Evolutionary conservation across 2,888 invertebrate species (phyloP), one percentile per base, ranked within the genome.

Genomic region (Neoitamus cyanurus): DNA sequence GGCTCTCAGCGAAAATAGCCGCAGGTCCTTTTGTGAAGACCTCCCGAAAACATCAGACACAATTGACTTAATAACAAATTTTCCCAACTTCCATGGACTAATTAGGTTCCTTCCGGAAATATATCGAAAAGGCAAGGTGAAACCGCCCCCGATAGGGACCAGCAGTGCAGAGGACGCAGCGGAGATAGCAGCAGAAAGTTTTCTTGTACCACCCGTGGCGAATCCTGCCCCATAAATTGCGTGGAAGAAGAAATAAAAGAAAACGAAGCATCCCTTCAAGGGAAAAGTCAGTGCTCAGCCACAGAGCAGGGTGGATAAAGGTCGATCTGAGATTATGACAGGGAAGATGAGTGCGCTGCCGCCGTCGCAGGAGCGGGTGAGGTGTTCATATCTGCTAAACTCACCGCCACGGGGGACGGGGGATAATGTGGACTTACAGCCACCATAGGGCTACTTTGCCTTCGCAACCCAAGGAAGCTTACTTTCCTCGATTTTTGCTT

Each of bases 1-100:
- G 85, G 86, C 83, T 85, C 85, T 86, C 85, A 85, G 86, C 84
- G 78, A 85, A 83, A 82, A 69, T 69, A 69, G 69, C 82, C 69
- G 30, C 36, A 36, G 48, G 68, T 69, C 82, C 42, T 69, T 68
- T 69, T 68, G 68, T 68, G 36, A 82, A 46, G 69, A 68, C 15
- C 69, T 82, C 28, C 82, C 69, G 25, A 82, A 82, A 82, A 82
- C 82, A 82, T 82, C 82, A 82, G 82, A 82, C 82, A 82, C 82
- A 82, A 82, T 82, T 82, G 82, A 82, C 82, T 82, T 82, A 82
- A 82, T 82, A 82, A 82, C 82, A 82, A 82, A 82, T 82, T 82
- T 82, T 82, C 69, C 69, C 69, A 82, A 82, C 69, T 82, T 82
- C 69, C 82, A 82, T 69, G 82, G 37, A 42, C 82, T 82, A 82